Evolutionary conservation across 2,113 vertebrate genomes (phyloP).

Genomic region (Solenodon paradoxus): DNA sequence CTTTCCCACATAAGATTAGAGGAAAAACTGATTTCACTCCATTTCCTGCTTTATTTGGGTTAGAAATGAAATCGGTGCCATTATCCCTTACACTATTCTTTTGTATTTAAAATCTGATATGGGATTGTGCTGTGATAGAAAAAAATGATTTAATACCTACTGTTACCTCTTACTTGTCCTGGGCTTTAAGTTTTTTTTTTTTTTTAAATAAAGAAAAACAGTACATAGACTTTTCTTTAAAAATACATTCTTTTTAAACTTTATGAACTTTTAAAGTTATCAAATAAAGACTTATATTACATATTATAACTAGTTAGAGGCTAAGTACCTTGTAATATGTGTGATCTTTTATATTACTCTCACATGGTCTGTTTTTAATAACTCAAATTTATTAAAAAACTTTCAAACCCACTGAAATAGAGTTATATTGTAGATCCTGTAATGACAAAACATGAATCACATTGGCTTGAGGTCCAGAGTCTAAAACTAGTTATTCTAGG

Average conservation of each 20-base stretch:
- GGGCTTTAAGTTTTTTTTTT: not conserved
- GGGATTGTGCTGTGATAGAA: not conserved
- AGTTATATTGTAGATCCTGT: not conserved
- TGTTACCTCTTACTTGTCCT: not conserved
- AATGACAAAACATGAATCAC: not conserved
- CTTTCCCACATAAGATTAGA: constrained; percentile 8
- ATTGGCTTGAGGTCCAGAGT: not conserved
- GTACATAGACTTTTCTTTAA: not conserved
- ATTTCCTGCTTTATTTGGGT: constrained; percentile 50
- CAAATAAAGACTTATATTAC: not conserved
- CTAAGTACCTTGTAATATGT: not conserved
- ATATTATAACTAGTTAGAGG: not conserved
- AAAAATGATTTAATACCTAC: constrained; percentile 25
- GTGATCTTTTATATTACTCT: not conserved
- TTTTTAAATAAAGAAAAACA: not conserved
- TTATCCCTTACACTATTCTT: constrained; percentile 27
- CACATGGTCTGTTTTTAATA: not conserved
- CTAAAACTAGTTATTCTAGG: not conserved
- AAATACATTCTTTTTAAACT: not conserved
- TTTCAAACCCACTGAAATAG: not conserved
- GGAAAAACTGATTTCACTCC: constrained; percentile 45
- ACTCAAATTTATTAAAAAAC: not conserved
- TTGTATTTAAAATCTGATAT: constrained; percentile 33
- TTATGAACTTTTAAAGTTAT: not conserved
- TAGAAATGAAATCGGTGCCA: not conserved